Base-by-base conservation (phyloP, 2,888 invertebrate genomes). In the Cecidostiba fungosa region DNA sequence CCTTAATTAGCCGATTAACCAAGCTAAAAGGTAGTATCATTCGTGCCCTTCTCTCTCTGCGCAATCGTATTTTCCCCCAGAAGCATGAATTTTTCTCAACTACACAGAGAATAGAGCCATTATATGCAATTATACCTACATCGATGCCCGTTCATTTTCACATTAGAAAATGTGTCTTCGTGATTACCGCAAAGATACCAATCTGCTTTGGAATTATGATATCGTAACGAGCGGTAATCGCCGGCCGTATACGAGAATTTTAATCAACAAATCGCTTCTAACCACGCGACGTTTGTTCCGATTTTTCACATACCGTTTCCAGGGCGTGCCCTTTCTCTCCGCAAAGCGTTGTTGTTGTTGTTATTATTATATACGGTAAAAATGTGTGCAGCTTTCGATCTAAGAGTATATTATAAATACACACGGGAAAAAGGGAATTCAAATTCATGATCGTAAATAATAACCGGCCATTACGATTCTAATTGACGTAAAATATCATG, bases 111-210 rank as follows among this genome's bases (percentile, higher is more conserved):
- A 59, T n/a, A 8, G 50, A 50, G 5, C 74, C 29, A 74, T 50
- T 32, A 76, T 26, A 12, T 26, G 66, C 66, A 66, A 66, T 66
- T 66, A n/a, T n/a, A n/a, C n/a, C n/a, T n/a, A 66, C 26, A 50
- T 29, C 14, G 66, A 14, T 29, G 29, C 66, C 66, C 16, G 12
- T 66, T 66, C 23, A 26, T 66, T 66, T 66, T 66, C 29, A 29
- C 66, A 26, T 66, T 66, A 29, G 29, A 66, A 59, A 76, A 54
- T 54, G 76, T 54, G 54, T 76, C 76, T 76, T 76, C 76, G 76
- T 76, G 76, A 59, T 19, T n/a, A n/a, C n/a, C 8, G 19, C 54
- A 19, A 23, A 12, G 32, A 76, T 76, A 32, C 32, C 54, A 19
- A 54, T 54, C 50, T 32, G 19, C 26, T 29, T 59, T 59, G 32